Evolutionary conservation across 2,797 vertebrate genomes (phyloP), one percentile per base, ranked within the genome.

Genomic region (Ammospiza maritima): DNA sequence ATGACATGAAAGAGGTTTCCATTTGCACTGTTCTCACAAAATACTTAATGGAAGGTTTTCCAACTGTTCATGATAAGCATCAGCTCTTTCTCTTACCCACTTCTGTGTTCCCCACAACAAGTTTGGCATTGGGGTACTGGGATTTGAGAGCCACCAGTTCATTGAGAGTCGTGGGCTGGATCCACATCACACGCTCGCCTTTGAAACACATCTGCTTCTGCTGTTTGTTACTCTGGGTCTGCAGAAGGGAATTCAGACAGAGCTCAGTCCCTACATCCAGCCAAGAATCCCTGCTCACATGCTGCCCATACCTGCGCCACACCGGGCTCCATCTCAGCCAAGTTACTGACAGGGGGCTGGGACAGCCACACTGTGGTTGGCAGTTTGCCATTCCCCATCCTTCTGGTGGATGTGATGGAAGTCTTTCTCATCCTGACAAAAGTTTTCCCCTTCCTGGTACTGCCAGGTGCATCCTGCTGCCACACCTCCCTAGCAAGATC

Each of bases 71-170:
- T 40, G 70, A 25, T 0, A 12, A 87, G 21, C 34, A 71, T 5
- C 36, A 54, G 8, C 20, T 69, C 18, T 34, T 47, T 29, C 38
- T 70, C 99, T 98, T 94, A 99, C 99, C 99, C 4, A 99, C 98
- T 99, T 99, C 99, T 0, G 99, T 99, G 98, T 99, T 99, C 16
- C 99, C 99, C 83, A 99, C 98, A 85, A 99, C 99, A 5, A 99
- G 97, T 77, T 98, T 98, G 87, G 99, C 99, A 1, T 96, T 95
- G 0, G 99, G 99, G 78, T 98, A 93, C 78, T 98, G 96, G 61
- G 98, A 98, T 84, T 99, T 99, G 69, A 99, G 98, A 16, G 90
- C 90, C 91, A 99, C 93, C 25, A 99, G 75, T 90, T 99, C 98
- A 2, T 90, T 78, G 61, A 99, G 97, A 44, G 94, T 98, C 11